Conservation (phyloP, 2,888 invertebrate genomes). For the Leptopterna dolabrata region DNA sequence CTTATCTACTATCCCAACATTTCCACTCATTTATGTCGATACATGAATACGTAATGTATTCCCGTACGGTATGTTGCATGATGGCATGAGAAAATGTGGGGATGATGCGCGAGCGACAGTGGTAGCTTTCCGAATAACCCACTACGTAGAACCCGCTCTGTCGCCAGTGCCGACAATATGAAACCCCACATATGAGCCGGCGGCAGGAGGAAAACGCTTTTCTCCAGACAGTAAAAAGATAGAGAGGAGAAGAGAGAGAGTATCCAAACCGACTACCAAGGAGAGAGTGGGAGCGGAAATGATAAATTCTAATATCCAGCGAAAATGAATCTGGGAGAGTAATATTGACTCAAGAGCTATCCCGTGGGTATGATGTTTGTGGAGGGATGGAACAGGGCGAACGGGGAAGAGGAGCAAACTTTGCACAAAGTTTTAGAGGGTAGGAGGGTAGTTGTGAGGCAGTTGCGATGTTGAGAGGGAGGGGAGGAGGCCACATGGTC, state of each 20-base stretch:
- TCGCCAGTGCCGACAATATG: neutral
- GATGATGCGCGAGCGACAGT: no score
- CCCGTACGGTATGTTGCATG: no score
- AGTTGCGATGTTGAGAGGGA: neutral
- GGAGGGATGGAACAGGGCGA: neutral
- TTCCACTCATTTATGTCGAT: no score
- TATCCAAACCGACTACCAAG: neutral
- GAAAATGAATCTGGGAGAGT: constrained; percentile 50
- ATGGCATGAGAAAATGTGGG: no score
- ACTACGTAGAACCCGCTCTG: no score
- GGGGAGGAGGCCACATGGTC: constrained; percentile 15
- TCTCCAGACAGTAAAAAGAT: neutral
- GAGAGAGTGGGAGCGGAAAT: constrained; percentile 19
- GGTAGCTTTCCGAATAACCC: no score
- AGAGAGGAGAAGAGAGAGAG: neutral
- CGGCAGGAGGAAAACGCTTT: neutral
- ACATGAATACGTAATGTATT: no score
- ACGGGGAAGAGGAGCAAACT: constrained; percentile 4
- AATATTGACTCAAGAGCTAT: constrained; percentile 53
- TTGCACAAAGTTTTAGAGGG: constrained; percentile 51
- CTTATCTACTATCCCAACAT: no score
- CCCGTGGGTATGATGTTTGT: constrained; percentile 46
- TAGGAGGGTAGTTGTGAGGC: neutral
- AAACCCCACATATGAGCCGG: neutral
- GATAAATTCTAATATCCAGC: constrained; percentile 53